These are phyloP conservation scores for Ellobius talpinus DNA, from an alignment of 2,113 vertebrate species.

Conservation along the genomic window DNA sequence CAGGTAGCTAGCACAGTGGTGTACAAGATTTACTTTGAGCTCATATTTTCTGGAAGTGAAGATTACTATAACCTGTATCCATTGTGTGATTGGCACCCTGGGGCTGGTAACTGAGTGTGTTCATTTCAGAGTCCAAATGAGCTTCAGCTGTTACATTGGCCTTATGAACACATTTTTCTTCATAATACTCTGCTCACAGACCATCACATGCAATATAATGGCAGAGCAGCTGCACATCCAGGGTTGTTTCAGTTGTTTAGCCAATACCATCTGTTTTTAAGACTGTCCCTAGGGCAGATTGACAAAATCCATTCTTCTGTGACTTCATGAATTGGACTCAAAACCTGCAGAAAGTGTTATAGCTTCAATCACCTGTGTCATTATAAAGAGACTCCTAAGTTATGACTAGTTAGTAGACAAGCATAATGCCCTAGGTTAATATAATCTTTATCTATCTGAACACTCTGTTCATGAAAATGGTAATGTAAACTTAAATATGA, in stretches of 20 bases:
- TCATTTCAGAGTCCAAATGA: conserved; percentile 89
- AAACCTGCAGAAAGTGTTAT: conserved; percentile 90
- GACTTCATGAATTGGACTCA: conserved; percentile 92
- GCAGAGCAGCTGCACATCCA: conserved; percentile 89
- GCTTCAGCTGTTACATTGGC: conserved; percentile 87
- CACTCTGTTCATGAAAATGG: not conserved
- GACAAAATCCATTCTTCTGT: conserved; percentile 89
- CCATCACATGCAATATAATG: conserved; percentile 91
- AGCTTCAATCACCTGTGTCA: conserved; percentile 92
- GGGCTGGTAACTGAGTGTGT: conserved; percentile 89
- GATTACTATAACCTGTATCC: not conserved
- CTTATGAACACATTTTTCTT: conserved; percentile 90
- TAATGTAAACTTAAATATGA: not conserved
- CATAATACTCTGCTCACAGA: conserved; percentile 93
- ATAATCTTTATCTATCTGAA: not conserved
- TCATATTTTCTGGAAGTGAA: not conserved
- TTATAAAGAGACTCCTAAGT: conserved; percentile 88
- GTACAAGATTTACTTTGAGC: not conserved
- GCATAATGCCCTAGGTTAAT: conserved; percentile 89
- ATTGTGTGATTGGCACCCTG: conserved; percentile 60
- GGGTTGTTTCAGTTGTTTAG: conserved; percentile 91
- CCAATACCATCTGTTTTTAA: conserved; percentile 93
- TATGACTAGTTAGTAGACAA: conserved; percentile 91
- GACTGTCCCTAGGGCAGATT: conserved; percentile 90
- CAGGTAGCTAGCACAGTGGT: not conserved